Conservation (phyloP, 2,797 vertebrate species). For the Phoxinus dragarum region DNA sequence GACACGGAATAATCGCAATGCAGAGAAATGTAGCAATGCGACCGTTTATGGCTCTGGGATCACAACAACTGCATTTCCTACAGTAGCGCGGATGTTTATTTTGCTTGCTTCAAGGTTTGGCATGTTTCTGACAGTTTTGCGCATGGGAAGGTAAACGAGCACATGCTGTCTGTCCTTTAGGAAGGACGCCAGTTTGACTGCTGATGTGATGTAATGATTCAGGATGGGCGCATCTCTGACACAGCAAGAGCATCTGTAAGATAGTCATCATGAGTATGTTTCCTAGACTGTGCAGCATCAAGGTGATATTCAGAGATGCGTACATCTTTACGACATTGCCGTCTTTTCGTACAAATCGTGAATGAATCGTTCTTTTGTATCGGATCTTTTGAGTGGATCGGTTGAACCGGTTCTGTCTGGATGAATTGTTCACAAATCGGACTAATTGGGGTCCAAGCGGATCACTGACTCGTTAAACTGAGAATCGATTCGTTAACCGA, state of each 20-base stretch:
- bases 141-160: not conserved
- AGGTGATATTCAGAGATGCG: conserved; percentile 30
- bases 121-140: conserved; percentile 14
- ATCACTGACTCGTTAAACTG: not conserved
- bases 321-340: conserved; percentile 36
- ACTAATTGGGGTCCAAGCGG: not conserved
- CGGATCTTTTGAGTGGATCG: not conserved
- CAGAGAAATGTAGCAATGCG: conserved; percentile 12
- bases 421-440: not conserved
- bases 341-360: conserved; percentile 15
- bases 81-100: not conserved
- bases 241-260: not conserved
- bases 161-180: conserved; percentile 55
- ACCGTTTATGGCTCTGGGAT: conserved; percentile 8
- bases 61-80: not conserved
- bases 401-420: not conserved
- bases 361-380: conserved; percentile 1
- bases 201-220: conserved; percentile 57
- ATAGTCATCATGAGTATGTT: conserved; percentile 6
- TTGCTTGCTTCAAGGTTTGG: not conserved
- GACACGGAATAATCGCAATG: not conserved
- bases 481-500: not conserved
- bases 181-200: conserved; percentile 53
- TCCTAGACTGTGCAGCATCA: not conserved
- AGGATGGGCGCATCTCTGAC: conserved; percentile 53